phyloP scores from a whole-genome alignment of 2,113 vertebrate genomes.

The Poicephalus meyeri region DNA sequence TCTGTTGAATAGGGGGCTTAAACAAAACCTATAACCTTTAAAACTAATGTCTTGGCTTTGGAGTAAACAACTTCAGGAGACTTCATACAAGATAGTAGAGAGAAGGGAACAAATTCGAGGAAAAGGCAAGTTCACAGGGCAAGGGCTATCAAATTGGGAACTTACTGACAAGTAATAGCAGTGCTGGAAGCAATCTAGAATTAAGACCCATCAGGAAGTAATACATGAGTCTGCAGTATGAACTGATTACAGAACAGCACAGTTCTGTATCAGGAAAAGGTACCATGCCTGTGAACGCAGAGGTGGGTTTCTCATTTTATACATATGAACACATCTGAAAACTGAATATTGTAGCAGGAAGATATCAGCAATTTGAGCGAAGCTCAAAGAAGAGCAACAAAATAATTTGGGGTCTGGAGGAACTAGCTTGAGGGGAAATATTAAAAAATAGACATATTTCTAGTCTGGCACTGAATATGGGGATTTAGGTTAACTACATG shows the following conservation, averaged over 20 bases:
- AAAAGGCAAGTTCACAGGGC: not conserved
- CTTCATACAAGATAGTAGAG: not conserved
- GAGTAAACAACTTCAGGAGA: not conserved
- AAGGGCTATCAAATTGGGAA: not conserved
- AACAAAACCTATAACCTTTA: conserved; percentile 2
- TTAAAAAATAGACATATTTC: not conserved
- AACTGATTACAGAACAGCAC: not conserved
- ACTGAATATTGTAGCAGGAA: not conserved
- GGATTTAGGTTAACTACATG: not conserved
- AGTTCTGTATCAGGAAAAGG: not conserved
- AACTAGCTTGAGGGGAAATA: not conserved
- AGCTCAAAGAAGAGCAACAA: not conserved
- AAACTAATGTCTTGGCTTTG: not conserved
- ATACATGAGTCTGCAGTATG: not conserved
- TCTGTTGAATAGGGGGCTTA: not conserved
- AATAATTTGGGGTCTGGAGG: not conserved
- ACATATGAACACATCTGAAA: not conserved
- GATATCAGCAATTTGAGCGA: not conserved
- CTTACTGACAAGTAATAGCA: not conserved
- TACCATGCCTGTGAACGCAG: not conserved
- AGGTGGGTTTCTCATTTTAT: not conserved
- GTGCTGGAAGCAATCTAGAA: not conserved
- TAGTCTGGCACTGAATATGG: not conserved
- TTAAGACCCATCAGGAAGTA: not conserved
- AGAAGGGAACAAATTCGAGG: not conserved